Evolutionary conservation across 2,113 vertebrate genomes (phyloP).

Genomic region (Orycteropus afer): DNA sequence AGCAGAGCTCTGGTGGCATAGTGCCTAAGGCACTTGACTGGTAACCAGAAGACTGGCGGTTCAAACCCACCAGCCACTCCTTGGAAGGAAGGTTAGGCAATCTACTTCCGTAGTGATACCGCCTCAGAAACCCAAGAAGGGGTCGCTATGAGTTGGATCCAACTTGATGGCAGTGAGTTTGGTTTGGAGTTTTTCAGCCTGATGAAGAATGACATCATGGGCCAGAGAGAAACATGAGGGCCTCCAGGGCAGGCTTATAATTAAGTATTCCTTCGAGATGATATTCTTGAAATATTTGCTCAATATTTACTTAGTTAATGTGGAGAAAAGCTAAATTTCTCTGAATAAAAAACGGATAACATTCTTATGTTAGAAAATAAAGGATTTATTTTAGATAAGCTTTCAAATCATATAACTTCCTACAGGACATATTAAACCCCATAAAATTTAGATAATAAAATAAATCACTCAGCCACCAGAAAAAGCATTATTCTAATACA

Average conservation of each 20-base stretch:
- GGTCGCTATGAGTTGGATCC: too few relatives aligned
- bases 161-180: too few relatives aligned
- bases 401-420: conserved; percentile 52
- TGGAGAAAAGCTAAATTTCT: conserved; percentile 49
- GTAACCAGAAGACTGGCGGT: too few relatives aligned
- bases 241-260: background rate
- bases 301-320: conserved; percentile 34
- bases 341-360: conserved; percentile 33
- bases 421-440: conserved; percentile 36
- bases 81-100: too few relatives aligned
- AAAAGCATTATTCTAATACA: background rate
- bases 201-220: background rate
- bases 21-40: too few relatives aligned
- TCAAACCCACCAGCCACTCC: too few relatives aligned
- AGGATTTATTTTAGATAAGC: conserved; percentile 40
- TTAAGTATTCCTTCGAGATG: background rate
- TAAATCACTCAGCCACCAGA: background rate
- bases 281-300: conserved; percentile 11
- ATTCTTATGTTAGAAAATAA: conserved; percentile 36
- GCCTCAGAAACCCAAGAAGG: too few relatives aligned
- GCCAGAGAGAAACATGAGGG: background rate
- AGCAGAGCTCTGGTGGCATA: too few relatives aligned
- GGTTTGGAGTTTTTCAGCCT: too few relatives aligned
- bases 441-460: conserved; percentile 59
- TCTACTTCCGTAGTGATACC: too few relatives aligned